These are phyloP conservation scores for Margarornis squamiger DNA, from an alignment of 2,797 vertebrate genomes.

Conservation along the genomic window DNA sequence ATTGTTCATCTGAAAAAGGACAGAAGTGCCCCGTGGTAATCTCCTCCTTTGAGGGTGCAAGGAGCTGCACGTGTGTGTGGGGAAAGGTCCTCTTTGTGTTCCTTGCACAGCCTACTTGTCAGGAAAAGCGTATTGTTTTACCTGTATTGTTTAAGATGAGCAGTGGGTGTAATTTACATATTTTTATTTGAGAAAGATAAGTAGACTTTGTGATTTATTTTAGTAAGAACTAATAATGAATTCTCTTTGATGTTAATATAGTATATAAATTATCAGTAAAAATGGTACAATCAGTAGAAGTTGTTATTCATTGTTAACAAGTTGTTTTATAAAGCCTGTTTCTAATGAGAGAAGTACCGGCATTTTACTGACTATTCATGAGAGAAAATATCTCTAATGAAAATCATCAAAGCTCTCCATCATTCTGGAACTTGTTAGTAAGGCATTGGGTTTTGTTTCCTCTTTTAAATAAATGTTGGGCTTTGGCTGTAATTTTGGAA, in stretches of 20 bases:
- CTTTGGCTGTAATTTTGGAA: neutral
- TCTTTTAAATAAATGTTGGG: neutral
- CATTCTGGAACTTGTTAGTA: neutral
- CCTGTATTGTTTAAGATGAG: slow-evolving; percentile 16
- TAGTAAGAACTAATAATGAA: slow-evolving; percentile 16
- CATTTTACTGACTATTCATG: neutral
- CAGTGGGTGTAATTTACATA: slow-evolving; percentile 1
- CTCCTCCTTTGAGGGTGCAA: neutral
- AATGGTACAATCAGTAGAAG: neutral
- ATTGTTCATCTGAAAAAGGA: neutral
- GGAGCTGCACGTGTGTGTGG: rapidly evolving
- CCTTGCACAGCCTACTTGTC: neutral
- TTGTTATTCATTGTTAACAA: neutral
- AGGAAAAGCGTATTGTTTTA: slow-evolving; percentile 24
- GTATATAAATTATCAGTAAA: neutral
- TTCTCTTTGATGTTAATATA: neutral
- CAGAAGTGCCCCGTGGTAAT: neutral
- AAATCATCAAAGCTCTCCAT: neutral
- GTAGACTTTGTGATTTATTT: neutral
- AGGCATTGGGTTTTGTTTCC: neutral
- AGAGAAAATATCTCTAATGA: neutral
- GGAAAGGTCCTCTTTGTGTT: neutral
- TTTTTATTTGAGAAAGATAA: slow-evolving; percentile 19
- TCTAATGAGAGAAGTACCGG: neutral
- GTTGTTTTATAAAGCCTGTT: slow-evolving; percentile 1